Base-by-base conservation (phyloP, 2,888 invertebrate species). In the Notocelia uddmanniana region DNA sequence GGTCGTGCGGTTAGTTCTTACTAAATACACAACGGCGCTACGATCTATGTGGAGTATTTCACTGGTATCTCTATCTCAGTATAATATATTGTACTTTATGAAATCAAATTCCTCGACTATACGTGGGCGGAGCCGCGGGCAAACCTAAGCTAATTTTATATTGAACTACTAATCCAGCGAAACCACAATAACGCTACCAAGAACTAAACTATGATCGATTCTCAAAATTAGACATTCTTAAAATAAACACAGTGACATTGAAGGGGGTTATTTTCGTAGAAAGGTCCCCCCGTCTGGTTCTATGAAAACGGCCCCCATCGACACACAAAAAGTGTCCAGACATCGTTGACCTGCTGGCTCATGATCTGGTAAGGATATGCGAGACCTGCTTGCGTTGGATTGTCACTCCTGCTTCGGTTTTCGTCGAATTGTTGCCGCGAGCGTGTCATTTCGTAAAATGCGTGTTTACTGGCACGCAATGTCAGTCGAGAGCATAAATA, bases 171-270 rank as follows among this genome's bases (percentile, higher is more conserved):
- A 13, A 34, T 5, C 34, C 15, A 19, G 45, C 37, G 37, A 59
- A 59, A 10, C 57, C 18, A 8, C 13, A 50, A 50, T 15, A 3
- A 48, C 45, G 45, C 13, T 63, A 63, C 62, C 31, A 9, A 50
- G 62, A 63, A 63, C 26, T n/a, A 26, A 45, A 45, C 26, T 62
- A 60, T 62, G 31, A 63, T 52, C 52, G 63, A 34, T 63, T 48
- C 52, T 52, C 48, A 52, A 34, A 63, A 31, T 52, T 15, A 63
- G 62, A 45, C 59, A 15, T 5, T 45, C 60, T 62, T 23, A 45
- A 63, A 63, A 63, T 63, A 63, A 63, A 63, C 63, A 48, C 60
- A 63, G 19, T 63, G 63, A 63, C 63, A 63, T 63, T 63, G 63
- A 59, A 59, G 48, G 60, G 63, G 63, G 50, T 63, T 63, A 63